Base-by-base conservation (phyloP, 2,113 vertebrate genomes). In the Corythaixoides concolor region DNA sequence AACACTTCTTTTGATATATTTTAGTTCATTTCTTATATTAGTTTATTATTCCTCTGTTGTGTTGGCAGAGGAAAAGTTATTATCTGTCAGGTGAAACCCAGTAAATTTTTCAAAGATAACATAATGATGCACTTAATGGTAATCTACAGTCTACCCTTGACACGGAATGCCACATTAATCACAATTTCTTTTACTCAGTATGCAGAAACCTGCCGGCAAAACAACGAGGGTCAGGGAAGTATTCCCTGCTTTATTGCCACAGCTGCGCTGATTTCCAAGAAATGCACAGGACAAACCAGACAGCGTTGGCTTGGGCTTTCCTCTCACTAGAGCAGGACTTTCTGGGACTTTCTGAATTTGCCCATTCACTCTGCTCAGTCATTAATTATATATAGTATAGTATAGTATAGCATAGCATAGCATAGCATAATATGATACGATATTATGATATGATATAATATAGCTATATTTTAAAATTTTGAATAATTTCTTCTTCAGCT, bases 101-200 rank as follows among this genome's bases (percentile, higher is more conserved):
- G 75, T 94, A 93, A 96, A 97, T 96, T 97, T 95, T 97, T 97
- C 70, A 76, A 94, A 95, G 92, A 94, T 97, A 97, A 93, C 89
- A 95, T 96, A 97, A 97, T 89, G 89, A 97, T 96, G 90, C 85
- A 96, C 87, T 97, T 97, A 95, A 93, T 12, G 45, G 86, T 94
- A 96, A 96, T 94, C 90, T 92, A 95, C 88, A 76, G 87, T 83
- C 74, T 88, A 89, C 75, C 83, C 95, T 56, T 94, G 95, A 97
- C 96, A 95, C 0, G 0, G 74, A 81, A 81, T 91, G 89, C 89
- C 90, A 96, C 91, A 97, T 97, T 89, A 95, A 97, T 97, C 95
- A 97, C 72, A 47, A 58, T 91, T 97, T 95, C 70, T 94, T 91
- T 90, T 92, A 82, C 63, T 96, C 83, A 86, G 77, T 79, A 73